These are phyloP conservation scores for Galemys pyrenaicus DNA, from an alignment of 2,113 vertebrate genomes.

Conservation along the genomic window DNA sequence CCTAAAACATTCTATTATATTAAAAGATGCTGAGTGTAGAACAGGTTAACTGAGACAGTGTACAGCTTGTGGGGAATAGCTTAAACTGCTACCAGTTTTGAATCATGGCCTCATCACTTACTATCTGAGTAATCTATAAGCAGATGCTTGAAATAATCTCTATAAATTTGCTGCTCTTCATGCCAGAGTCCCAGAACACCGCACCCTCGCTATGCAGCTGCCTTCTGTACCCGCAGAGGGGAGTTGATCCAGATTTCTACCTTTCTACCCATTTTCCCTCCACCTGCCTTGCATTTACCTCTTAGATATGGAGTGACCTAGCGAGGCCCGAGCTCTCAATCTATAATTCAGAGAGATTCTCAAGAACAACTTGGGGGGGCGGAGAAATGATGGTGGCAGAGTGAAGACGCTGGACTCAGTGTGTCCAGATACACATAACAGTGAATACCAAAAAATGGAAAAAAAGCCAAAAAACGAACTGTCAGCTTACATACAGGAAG, in stretches of 20 bases:
- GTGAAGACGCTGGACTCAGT: too few species aligned
- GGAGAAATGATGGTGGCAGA: too few species aligned
- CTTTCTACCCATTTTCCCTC: background rate
- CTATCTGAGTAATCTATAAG: background rate
- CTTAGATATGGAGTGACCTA: background rate
- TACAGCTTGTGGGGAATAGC: background rate
- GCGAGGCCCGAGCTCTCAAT: background rate
- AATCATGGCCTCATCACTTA: background rate
- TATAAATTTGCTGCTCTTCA: background rate
- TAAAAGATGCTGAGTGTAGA: background rate
- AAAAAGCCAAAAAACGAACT: too few species aligned
- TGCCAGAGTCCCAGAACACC: background rate
- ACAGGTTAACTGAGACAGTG: background rate
- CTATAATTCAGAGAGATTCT: background rate
- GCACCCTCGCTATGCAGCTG: background rate
- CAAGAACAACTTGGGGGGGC: too few species aligned
- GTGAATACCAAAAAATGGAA: too few species aligned
- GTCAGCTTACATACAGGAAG: too few species aligned
- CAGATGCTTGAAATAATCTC: background rate
- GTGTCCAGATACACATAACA: too few species aligned
- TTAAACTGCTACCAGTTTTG: background rate
- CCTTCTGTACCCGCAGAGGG: background rate
- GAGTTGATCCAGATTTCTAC: constrained; percentile 20
- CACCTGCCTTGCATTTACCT: background rate
- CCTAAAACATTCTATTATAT: background rate